These are phyloP conservation scores for Cladopsammia gracilis DNA, from an alignment of 64 coral and sea anemone species.

Conservation along the genomic window DNA sequence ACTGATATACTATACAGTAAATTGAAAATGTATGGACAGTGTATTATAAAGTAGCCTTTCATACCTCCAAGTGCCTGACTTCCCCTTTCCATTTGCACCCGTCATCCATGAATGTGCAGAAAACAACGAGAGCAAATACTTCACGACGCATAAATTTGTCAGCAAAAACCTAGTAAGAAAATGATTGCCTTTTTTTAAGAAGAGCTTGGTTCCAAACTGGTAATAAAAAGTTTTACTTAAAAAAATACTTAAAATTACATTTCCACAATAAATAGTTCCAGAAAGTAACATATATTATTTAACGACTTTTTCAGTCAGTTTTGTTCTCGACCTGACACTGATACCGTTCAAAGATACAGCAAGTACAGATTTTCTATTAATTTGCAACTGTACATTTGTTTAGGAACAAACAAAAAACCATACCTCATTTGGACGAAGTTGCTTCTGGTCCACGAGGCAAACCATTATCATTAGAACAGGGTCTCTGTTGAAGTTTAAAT, in stretches of 20 bases:
- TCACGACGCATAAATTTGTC: not conserved
- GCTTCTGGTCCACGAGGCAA: not conserved
- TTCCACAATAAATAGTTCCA: too few species aligned
- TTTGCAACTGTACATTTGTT: too few species aligned
- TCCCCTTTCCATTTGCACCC: slow-evolving; percentile 5
- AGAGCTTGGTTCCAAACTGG: too few species aligned
- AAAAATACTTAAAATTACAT: too few species aligned
- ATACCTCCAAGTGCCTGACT: not conserved
- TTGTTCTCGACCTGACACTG: too few species aligned
- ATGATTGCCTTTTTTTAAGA: not conserved
- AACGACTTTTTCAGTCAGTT: too few species aligned
- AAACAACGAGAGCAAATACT: not conserved
- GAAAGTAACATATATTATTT: too few species aligned
- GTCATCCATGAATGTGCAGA: not conserved
- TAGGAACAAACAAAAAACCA: not conserved
- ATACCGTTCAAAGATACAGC: too few species aligned
- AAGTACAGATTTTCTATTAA: too few species aligned
- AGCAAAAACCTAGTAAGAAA: not conserved
- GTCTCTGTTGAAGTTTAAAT: not conserved
- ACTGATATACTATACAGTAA: too few species aligned
- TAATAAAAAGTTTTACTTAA: too few species aligned
- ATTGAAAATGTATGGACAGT: too few species aligned
- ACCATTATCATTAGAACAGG: not conserved
- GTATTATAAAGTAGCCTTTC: not conserved
- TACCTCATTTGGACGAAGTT: not conserved